Conservation (phyloP, 92 coral and sea anemone species). For the Epizoanthus stellaris region DNA sequence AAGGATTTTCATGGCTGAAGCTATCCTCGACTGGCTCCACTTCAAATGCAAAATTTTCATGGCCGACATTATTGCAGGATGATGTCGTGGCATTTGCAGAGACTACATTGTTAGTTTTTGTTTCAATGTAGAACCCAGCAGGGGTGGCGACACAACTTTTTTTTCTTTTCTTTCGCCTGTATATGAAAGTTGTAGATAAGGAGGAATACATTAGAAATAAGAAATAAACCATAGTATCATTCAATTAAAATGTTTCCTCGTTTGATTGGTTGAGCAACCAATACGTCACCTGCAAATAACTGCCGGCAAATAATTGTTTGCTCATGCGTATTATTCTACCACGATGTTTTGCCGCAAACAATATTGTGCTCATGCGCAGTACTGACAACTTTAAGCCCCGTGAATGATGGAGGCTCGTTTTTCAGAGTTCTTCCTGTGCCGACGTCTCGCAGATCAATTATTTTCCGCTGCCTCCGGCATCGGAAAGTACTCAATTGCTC, state of each 20-base stretch:
- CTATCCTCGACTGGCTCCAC: background rate
- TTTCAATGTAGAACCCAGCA: background rate
- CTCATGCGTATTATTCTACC: no score
- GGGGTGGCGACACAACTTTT: constrained; percentile 23
- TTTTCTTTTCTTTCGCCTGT: constrained; percentile 15
- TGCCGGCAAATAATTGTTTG: no score
- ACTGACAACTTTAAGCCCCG: no score
- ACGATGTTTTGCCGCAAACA: no score
- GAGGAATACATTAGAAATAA: background rate
- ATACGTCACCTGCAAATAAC: no score
- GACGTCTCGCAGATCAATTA: no score
- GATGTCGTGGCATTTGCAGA: background rate
- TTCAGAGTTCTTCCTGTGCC: no score
- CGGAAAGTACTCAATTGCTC: no score
- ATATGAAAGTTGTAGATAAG: background rate
- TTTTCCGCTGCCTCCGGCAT: no score
- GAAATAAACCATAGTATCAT: background rate
- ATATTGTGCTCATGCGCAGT: no score
- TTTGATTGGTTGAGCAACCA: no score
- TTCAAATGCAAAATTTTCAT: constrained; percentile 32
- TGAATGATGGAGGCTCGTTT: no score
- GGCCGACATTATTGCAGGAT: background rate
- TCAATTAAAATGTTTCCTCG: background rate
- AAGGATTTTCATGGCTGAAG: background rate
- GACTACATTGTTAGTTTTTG: background rate